These are phyloP conservation scores for Martes martes DNA, from an alignment of 2,113 vertebrate genomes.

Conservation along the genomic window DNA sequence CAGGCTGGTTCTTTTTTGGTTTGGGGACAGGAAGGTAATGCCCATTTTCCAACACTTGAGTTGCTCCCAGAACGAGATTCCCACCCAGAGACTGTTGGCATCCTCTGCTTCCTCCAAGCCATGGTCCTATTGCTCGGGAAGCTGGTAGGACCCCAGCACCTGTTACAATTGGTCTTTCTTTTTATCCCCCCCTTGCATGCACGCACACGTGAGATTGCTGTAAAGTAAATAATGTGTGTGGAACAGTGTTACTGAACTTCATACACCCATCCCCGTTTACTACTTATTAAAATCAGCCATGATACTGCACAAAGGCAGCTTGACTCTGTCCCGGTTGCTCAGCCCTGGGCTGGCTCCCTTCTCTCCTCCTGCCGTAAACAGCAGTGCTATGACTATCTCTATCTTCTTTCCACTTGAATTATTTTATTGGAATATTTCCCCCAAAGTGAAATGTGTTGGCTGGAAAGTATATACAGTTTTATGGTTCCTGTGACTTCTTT, in stretches of 20 bases:
- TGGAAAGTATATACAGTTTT: background rate
- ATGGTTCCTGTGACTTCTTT: background rate
- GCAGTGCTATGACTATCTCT: background rate
- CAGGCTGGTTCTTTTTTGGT: background rate
- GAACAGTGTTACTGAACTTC: background rate
- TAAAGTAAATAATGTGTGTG: background rate
- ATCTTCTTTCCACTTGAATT: background rate
- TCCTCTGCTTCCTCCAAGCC: too few relatives aligned
- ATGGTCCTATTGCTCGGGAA: rapidly evolving
- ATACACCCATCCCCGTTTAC: too few relatives aligned
- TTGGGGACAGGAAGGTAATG: background rate
- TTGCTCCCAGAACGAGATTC: background rate
- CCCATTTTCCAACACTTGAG: background rate
- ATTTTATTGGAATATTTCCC: conserved; percentile 10
- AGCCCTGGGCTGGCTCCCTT: background rate
- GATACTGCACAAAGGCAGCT: background rate
- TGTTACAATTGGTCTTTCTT: background rate
- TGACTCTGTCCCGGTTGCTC: background rate
- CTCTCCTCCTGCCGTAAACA: background rate
- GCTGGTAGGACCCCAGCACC: background rate
- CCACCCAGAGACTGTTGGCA: background rate
- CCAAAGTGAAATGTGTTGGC: background rate
- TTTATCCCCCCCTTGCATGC: background rate
- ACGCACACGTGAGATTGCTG: background rate
- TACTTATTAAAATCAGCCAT: background rate